Evolutionary conservation across 2,797 vertebrate species (phyloP).

Genomic region (Phrynocephalus forsythii): DNA sequence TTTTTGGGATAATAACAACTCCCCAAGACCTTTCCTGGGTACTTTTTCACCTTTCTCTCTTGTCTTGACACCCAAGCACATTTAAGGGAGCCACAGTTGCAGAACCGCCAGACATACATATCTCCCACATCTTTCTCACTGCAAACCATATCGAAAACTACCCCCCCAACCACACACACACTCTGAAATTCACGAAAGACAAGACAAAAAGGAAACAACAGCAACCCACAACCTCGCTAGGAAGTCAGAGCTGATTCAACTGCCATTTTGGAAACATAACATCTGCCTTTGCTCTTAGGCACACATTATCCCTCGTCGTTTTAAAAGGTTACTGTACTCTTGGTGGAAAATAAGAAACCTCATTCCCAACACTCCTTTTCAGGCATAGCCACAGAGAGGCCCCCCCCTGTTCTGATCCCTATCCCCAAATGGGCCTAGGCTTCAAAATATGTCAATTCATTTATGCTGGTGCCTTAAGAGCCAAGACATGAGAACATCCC

Average conservation of each 20-base stretch:
- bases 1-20: not conserved
- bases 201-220: too few species aligned
- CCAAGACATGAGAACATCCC: constrained; percentile 14
- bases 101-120: too few species aligned
- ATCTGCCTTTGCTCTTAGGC: not conserved
- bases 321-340: constrained; percentile 76
- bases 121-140: too few species aligned
- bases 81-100: not conserved
- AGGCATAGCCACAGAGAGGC: constrained; percentile 61
- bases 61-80: not conserved
- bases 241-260: not conserved
- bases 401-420: not conserved
- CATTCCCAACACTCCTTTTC: constrained; percentile 56
- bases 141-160: too few species aligned
- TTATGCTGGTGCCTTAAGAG: constrained; percentile 46
- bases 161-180: too few species aligned
- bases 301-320: constrained; percentile 30
- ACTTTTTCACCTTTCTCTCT: not conserved
- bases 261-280: not conserved
- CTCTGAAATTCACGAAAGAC: too few species aligned
- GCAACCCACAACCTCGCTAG: not conserved
- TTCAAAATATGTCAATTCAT: constrained; percentile 50
- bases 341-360: constrained; percentile 80
- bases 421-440: not conserved
- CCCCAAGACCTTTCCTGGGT: too few species aligned